Evolutionary conservation across 1,140 invertebrate species (phyloP).

Genomic region (Drosophila ogumai): DNA sequence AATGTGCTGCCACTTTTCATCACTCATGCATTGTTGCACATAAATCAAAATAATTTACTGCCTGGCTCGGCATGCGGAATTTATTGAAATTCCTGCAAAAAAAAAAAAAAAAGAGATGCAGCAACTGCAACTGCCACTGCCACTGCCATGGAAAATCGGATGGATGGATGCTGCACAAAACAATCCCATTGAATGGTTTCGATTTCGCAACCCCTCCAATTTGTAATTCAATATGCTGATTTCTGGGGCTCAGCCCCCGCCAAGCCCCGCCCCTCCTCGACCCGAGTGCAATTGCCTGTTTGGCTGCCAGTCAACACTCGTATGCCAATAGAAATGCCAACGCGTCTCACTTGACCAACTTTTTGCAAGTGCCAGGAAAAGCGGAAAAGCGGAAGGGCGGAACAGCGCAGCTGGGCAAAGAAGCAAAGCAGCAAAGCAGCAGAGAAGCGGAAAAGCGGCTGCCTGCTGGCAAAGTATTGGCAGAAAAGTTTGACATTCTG

Average conservation of each 20-base stretch:
- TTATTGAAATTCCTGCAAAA: conserved; percentile 48
- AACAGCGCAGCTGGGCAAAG: conserved; percentile 7
- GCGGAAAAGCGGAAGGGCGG: conserved; percentile 13
- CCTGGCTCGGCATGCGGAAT: conserved; percentile 34
- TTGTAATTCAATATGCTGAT: conserved; percentile 62
- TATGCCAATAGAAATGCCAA: conserved; percentile 71
- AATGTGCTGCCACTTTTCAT: conserved; percentile 36
- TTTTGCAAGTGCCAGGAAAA: conserved; percentile 28
- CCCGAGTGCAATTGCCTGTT: conserved; percentile 23
- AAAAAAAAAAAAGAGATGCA: conserved; percentile 1
- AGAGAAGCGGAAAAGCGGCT: conserved; percentile 24
- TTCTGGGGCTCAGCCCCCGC: conserved; percentile 4
- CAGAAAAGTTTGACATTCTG: conserved; percentile 65
- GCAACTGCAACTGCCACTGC: conserved; percentile 8
- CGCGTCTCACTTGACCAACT: conserved; percentile 55
- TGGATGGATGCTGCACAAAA: conserved; percentile 33
- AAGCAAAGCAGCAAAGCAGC: not conserved
- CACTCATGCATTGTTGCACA: conserved; percentile 48
- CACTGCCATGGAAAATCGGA: conserved; percentile 9
- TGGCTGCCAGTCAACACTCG: conserved; percentile 58
- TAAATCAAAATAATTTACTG: conserved; percentile 79
- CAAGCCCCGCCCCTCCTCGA: too few species aligned
- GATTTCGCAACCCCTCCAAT: conserved; percentile 33
- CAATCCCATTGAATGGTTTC: conserved; percentile 39
- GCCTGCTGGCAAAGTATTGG: conserved; percentile 39